Evolutionary conservation across 1,140 invertebrate species (phyloP).

Genomic region (Liolophura sinensis): DNA sequence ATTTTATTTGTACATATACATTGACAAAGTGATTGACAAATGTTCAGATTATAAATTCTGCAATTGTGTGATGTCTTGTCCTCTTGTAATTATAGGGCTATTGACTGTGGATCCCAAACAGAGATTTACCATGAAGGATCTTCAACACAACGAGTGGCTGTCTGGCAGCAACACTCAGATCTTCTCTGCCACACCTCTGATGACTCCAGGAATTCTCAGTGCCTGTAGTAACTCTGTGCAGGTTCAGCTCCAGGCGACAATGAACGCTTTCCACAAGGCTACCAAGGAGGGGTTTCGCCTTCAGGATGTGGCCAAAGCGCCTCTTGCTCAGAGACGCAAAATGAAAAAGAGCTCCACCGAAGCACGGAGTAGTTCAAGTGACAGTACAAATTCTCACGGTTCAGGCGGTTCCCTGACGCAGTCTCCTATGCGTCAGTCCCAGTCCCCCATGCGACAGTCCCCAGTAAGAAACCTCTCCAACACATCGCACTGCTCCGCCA

Average conservation of each 20-base stretch:
- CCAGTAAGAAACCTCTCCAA: conserved; percentile 23
- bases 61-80: too few relatives aligned
- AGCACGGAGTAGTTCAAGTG: conserved; percentile 45
- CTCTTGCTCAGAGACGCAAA: conserved; percentile 72
- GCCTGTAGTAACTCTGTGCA: conserved; percentile 34
- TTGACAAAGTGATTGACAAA: too few relatives aligned
- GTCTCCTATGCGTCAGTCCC: conserved; percentile 18
- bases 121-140: conserved; percentile 70
- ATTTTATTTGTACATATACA: too few relatives aligned
- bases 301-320: conserved; percentile 71
- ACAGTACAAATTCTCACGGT: conserved; percentile 43
- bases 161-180: conserved; percentile 48
- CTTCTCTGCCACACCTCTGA: conserved; percentile 61
- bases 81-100: conserved; percentile 60
- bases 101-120: conserved; percentile 78
- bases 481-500: conserved; percentile 36
- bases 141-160: conserved; percentile 70
- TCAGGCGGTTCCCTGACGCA: conserved; percentile 2
- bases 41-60: too few relatives aligned
- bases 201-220: conserved; percentile 65
- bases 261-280: conserved; percentile 73
- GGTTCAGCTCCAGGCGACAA: conserved; percentile 64
- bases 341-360: conserved; percentile 60
- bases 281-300: conserved; percentile 73
- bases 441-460: conserved; percentile 14